Conservation (phyloP, 2,888 invertebrate species). For the Amphipyra berbera region DNA sequence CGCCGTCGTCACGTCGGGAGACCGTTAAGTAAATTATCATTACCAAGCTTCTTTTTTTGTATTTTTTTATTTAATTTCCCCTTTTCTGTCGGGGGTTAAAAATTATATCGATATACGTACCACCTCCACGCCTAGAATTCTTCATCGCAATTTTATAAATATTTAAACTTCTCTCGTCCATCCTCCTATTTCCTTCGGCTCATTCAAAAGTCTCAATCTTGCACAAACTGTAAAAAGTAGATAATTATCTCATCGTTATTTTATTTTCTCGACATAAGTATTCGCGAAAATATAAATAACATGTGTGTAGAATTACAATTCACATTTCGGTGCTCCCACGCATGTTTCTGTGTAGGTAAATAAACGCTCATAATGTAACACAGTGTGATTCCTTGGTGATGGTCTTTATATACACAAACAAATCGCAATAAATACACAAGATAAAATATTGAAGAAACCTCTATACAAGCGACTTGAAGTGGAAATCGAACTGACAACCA, state of each 20-base stretch:
- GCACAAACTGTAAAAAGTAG: slow-evolving; percentile 14
- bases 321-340: slow-evolving; percentile 34
- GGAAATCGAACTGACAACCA: too few relatives aligned
- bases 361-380: slow-evolving; percentile 14
- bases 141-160: too few relatives aligned
- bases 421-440: not conserved
- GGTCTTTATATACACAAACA: slow-evolving; percentile 16
- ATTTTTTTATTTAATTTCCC: too few relatives aligned
- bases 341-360: slow-evolving; percentile 31
- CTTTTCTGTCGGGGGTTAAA: too few relatives aligned
- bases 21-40: too few relatives aligned
- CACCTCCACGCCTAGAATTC: too few relatives aligned
- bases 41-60: too few relatives aligned
- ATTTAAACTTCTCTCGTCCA: too few relatives aligned
- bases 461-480: too few relatives aligned
- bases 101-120: too few relatives aligned
- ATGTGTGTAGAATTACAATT: slow-evolving; percentile 26
- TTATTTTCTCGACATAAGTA: slow-evolving; percentile 30
- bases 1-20: too few relatives aligned
- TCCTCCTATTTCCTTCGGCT: not conserved
- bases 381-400: not conserved
- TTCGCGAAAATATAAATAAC: slow-evolving; percentile 27
- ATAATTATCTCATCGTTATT: slow-evolving; percentile 28
- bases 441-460: not conserved
- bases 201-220: slow-evolving; percentile 16